Percentiles rank a stretch among this genome's conserved stretches.
Conservation (phyloP, 2,113 vertebrate species). For the Periophthalmus modestus region DNA sequence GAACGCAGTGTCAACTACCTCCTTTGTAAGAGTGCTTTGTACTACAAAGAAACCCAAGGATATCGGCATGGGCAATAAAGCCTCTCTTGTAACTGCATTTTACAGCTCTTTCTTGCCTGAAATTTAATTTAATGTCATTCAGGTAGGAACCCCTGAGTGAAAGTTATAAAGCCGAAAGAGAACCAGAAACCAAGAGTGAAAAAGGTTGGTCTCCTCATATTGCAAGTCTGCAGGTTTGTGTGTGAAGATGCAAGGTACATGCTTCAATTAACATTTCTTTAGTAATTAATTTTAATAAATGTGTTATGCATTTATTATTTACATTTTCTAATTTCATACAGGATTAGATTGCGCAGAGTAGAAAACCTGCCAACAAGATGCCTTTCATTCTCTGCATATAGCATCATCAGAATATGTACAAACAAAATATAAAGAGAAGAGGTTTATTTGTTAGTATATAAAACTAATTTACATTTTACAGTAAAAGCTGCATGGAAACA, state of each 20-base stretch:
- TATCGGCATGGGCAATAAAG: conserved; percentile 58
- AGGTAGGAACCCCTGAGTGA: conserved; percentile 4
- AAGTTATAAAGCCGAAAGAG: conserved; percentile 13
- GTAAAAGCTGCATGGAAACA: conserved; percentile 64
- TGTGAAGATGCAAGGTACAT: too few relatives aligned
- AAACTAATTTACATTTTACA: conserved; percentile 77
- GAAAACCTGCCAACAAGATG: conserved; percentile 56
- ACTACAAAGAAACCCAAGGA: conserved; percentile 42
- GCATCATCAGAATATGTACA: conserved; percentile 65
- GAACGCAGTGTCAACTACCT: conserved; percentile 68
- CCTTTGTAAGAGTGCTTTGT: conserved; percentile 65
- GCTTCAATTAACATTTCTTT: not conserved
- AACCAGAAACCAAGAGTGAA: not conserved
- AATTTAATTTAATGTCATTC: conserved; percentile 18
- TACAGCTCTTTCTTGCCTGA: not conserved
- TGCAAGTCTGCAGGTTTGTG: not conserved
- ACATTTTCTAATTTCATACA: conserved; percentile 52
- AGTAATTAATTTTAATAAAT: conserved; percentile 54
- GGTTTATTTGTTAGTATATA: conserved; percentile 74
- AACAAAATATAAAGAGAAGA: conserved; percentile 62
- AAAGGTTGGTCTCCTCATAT: not conserved
- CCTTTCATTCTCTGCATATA: conserved; percentile 63
- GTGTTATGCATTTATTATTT: conserved; percentile 71
- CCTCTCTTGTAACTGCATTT: conserved; percentile 42
- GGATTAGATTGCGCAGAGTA: conserved; percentile 65